Conservation (phyloP, 2,888 invertebrate genomes). For the Lochmaea capreae region DNA sequence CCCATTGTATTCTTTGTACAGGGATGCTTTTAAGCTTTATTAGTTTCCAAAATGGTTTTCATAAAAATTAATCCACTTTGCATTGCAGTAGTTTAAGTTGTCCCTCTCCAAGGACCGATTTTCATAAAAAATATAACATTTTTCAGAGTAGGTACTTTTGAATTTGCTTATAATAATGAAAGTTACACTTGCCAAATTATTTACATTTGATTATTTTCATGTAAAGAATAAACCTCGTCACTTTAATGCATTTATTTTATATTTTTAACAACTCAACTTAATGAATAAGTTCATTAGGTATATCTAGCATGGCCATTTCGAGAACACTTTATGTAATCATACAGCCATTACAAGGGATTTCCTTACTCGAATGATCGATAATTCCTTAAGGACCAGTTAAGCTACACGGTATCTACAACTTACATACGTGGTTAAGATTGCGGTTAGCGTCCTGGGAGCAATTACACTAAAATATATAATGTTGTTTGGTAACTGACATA, state of each 20-base stretch:
- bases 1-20: too few species aligned
- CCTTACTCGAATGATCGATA: conserved; percentile 55
- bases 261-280: conserved; percentile 21
- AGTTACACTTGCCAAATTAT: too few species aligned
- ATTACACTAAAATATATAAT: conserved; percentile 54
- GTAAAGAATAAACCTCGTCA: neutral
- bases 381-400: conserved; percentile 57
- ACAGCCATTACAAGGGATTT: conserved; percentile 54
- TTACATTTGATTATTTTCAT: too few species aligned
- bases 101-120: too few species aligned
- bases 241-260: conserved; percentile 14
- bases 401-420: conserved; percentile 51
- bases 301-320: conserved; percentile 19
- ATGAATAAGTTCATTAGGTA: conserved; percentile 30
- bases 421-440: conserved; percentile 51
- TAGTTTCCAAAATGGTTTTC: too few species aligned
- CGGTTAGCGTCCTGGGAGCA: conserved; percentile 54
- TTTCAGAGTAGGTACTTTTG: too few species aligned
- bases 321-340: conserved; percentile 40
- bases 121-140: too few species aligned
- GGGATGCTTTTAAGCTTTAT: too few species aligned
- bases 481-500: conserved; percentile 70
- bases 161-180: too few species aligned
- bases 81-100: too few species aligned
- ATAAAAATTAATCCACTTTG: too few species aligned